A percentile compares a stretch with the other conserved stretches of the same genome.
These are phyloP conservation scores for Ceratina calcarata DNA, from an alignment of 1,140 invertebrate species.

Conservation along the genomic window DNA sequence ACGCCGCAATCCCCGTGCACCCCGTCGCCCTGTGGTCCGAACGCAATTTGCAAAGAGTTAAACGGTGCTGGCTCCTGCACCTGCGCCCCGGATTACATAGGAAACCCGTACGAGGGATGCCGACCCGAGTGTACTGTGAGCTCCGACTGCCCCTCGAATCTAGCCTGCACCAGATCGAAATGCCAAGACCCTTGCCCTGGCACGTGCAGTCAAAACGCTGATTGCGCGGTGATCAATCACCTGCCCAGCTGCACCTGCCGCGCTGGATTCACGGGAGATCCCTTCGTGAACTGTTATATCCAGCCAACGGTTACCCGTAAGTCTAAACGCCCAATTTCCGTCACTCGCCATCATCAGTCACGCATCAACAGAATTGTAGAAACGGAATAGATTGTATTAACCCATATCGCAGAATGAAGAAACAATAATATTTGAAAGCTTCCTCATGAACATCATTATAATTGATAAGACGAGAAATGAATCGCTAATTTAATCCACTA, in stretches of 20 bases:
- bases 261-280: conserved; percentile 83
- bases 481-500: conserved; percentile 38
- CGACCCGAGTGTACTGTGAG: conserved; percentile 88
- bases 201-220: conserved; percentile 84
- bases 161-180: conserved; percentile 84
- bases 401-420: no score
- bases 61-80: conserved; percentile 81
- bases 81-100: conserved; percentile 86
- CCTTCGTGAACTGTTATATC: conserved; percentile 77
- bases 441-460: conserved; percentile 65
- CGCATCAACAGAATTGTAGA: not conserved
- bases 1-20: conserved; percentile 84
- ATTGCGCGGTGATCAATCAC: conserved; percentile 85
- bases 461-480: not conserved
- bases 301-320: conserved; percentile 68
- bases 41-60: conserved; percentile 81
- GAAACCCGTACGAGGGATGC: conserved; percentile 87
- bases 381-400: no score
- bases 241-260: conserved; percentile 84
- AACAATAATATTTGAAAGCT: no score
- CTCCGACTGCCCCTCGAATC: conserved; percentile 83
- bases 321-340: not conserved
- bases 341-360: conserved; percentile 1
- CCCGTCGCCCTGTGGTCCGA: conserved; percentile 87
- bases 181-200: conserved; percentile 85